Evolutionary conservation across 2,888 invertebrate species (phyloP).

Genomic region (Drosophila tripunctata): DNA sequence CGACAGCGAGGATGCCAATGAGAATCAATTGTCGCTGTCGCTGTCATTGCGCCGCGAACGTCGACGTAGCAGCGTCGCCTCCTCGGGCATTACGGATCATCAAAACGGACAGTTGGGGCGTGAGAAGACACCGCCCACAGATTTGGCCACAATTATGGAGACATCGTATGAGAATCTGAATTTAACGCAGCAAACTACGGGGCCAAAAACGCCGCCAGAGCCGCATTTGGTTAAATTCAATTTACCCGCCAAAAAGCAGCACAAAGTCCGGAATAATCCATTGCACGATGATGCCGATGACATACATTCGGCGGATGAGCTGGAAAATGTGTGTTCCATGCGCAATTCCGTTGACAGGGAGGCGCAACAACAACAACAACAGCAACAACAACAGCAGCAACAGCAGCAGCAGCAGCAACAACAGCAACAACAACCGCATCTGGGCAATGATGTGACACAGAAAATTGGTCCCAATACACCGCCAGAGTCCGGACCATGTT

Average conservation of each 20-base stretch:
- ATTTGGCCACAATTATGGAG: slow-evolving; percentile 81
- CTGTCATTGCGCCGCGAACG: slow-evolving; percentile 53
- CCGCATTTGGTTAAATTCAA: slow-evolving; percentile 88
- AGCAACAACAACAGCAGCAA: slow-evolving; percentile 46
- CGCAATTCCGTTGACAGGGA: slow-evolving; percentile 46
- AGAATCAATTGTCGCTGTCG: slow-evolving; percentile 59
- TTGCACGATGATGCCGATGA: slow-evolving; percentile 85
- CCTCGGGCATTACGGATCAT: slow-evolving; percentile 45
- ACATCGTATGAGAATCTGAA: slow-evolving; percentile 82
- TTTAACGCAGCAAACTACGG: slow-evolving; percentile 85
- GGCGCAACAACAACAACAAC: no score
- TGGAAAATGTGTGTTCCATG: slow-evolving; percentile 61
- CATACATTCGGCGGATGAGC: slow-evolving; percentile 67
- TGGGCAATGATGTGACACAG: slow-evolving; percentile 72
- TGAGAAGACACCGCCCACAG: slow-evolving; percentile 77
- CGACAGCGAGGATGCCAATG: slow-evolving; percentile 89
- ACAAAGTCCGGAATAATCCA: slow-evolving; percentile 88
- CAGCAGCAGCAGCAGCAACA: no score
- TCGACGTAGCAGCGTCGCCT: slow-evolving; percentile 51
- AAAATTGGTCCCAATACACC: slow-evolving; percentile 90
- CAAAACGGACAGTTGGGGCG: no score
- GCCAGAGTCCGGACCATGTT: slow-evolving; percentile 88
- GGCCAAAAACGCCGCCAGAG: slow-evolving; percentile 91
- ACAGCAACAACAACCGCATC: slow-evolving; percentile 43
- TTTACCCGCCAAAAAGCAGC: slow-evolving; percentile 85